Conservation (phyloP, 2,888 invertebrate genomes). For the Drosophila robusta region DNA sequence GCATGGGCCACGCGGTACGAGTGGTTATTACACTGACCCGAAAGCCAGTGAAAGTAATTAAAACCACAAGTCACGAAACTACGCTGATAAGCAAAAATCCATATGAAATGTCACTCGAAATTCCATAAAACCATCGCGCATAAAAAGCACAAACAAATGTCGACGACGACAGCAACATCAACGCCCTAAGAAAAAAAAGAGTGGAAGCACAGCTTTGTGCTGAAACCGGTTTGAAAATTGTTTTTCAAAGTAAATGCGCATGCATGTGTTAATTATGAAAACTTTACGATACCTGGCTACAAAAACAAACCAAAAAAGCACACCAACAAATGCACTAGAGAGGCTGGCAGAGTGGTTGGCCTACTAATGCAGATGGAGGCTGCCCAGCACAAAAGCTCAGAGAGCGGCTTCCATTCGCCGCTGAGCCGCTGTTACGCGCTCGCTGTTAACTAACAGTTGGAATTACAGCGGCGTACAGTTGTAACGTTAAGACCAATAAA, state of each 20-base stretch:
- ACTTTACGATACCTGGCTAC: conserved; percentile 55
- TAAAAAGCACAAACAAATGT: conserved; percentile 39
- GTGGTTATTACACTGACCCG: conserved; percentile 39
- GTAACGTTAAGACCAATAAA: conserved; percentile 30
- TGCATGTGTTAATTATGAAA: conserved; percentile 61
- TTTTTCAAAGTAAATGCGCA: conserved; percentile 61
- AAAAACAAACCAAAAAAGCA: conserved; percentile 42
- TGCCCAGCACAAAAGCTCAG: conserved; percentile 27
- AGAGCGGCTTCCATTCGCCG: conserved; percentile 41
- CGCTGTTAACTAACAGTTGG: conserved; percentile 47
- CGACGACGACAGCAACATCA: conserved; percentile 30
- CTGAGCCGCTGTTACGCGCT: conserved; percentile 22
- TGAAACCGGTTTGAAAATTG: conserved; percentile 65
- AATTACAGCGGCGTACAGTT: conserved; percentile 51
- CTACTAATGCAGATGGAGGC: conserved; percentile 68
- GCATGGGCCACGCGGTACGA: conserved; percentile 8
- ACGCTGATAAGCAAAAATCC: conserved; percentile 36
- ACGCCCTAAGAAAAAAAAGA: conserved; percentile 57
- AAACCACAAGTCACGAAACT: conserved; percentile 64
- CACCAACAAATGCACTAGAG: conserved; percentile 56
- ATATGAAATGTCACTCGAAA: conserved; percentile 50
- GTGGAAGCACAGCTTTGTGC: conserved; percentile 31
- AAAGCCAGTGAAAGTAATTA: conserved; percentile 77
- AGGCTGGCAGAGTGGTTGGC: conserved; percentile 64
- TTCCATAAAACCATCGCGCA: conserved; percentile 45